A percentile compares a stretch with the other conserved stretches of the same genome.
These are phyloP conservation scores for Himalopsyche japonica DNA, from an alignment of 2,888 invertebrate species.

Conservation along the genomic window DNA sequence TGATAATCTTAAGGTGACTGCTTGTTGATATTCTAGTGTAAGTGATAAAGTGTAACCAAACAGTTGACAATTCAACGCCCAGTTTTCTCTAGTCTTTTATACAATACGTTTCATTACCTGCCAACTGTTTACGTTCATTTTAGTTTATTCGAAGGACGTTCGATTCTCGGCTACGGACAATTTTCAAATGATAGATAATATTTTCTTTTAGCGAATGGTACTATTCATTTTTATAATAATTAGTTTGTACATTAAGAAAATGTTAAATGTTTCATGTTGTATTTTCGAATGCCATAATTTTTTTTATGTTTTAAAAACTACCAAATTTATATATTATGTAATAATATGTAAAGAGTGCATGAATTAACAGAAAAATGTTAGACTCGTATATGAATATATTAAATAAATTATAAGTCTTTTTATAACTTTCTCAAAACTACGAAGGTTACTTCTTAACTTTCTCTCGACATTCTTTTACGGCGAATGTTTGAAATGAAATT, in stretches of 20 bases:
- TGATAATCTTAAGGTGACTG: slow-evolving; percentile 15
- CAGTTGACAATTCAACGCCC: slow-evolving; percentile 36
- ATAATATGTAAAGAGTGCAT: neutral
- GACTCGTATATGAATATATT: neutral
- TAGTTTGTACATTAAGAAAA: neutral
- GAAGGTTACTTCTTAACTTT: neutral
- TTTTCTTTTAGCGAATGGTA: neutral
- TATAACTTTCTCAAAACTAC: neutral
- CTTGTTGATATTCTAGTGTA: slow-evolving; percentile 30
- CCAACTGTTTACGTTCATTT: slow-evolving; percentile 19
- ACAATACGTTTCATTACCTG: slow-evolving; percentile 24
- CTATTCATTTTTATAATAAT: slow-evolving; percentile 2
- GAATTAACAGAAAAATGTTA: neutral
- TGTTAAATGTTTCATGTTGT: slow-evolving; percentile 14
- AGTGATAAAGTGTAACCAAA: slow-evolving; percentile 32
- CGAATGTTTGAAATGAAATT: neutral
- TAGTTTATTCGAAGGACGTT: neutral
- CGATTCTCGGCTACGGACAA: slow-evolving; percentile 2
- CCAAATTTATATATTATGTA: slow-evolving; percentile 9
- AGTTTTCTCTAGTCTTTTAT: slow-evolving; percentile 41
- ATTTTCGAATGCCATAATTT: slow-evolving; percentile 24
- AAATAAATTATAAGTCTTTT: neutral
- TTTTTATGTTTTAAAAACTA: slow-evolving; percentile 13
- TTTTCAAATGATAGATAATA: neutral
- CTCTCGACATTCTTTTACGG: neutral